Evolutionary conservation across 2,888 invertebrate species (phyloP).

Genomic region (Formica aserva): DNA sequence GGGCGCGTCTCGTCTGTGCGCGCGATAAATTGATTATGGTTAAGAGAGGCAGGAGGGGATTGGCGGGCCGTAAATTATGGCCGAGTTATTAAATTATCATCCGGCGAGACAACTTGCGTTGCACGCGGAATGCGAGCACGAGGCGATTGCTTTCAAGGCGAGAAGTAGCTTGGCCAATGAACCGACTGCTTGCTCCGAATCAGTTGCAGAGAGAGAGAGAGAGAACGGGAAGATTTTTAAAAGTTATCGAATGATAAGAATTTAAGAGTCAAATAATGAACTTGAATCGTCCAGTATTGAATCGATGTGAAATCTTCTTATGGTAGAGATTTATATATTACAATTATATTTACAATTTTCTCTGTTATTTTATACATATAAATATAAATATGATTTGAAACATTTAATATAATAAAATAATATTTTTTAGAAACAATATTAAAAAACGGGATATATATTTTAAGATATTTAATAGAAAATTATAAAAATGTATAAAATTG

Average conservation of each 20-base stretch:
- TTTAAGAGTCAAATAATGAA: background rate
- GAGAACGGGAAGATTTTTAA: background rate
- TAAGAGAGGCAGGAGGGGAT: conserved; percentile 53
- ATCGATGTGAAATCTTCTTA: background rate
- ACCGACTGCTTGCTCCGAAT: conserved; percentile 71
- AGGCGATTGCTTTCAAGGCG: conserved; percentile 81
- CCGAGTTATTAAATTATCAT: conserved; percentile 70
- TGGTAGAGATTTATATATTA: background rate
- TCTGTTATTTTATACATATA: background rate
- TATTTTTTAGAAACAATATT: background rate
- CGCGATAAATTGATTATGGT: conserved; percentile 59
- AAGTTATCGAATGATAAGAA: background rate
- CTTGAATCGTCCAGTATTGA: background rate
- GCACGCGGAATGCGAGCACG: conserved; percentile 79
- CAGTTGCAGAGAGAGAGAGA: conserved; percentile 5
- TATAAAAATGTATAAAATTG: background rate
- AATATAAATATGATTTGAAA: background rate
- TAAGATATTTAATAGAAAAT: conserved; percentile 5
- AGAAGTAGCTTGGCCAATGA: conserved; percentile 84
- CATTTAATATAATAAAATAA: background rate
- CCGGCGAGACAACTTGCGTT: conserved; percentile 57
- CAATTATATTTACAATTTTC: background rate
- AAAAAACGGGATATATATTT: background rate
- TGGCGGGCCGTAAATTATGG: conserved; percentile 63
- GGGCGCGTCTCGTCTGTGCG: conserved; percentile 22